phyloP scores from a whole-genome alignment of 2,888 invertebrate species.

The Dorcus hopei region DNA sequence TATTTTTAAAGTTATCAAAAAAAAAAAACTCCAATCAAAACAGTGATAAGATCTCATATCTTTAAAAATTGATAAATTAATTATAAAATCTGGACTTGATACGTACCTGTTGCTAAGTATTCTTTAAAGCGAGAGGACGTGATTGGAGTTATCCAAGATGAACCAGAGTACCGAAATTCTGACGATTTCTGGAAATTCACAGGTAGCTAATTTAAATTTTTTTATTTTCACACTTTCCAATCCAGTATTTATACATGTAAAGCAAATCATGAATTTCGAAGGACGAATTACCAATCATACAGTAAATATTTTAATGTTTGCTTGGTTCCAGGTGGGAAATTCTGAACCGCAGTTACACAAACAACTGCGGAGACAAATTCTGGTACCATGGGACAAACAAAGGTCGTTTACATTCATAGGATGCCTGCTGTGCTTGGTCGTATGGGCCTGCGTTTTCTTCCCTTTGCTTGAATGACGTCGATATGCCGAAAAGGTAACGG shows the following conservation, averaged over 20 bases:
- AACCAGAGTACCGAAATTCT: conserved; percentile 27
- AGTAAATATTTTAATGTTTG: neutral
- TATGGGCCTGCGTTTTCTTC: conserved; percentile 53
- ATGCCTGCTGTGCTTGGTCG: conserved; percentile 44
- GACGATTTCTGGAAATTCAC: conserved; percentile 12
- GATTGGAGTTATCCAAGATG: conserved; percentile 1
- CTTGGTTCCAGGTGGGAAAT: conserved; percentile 5
- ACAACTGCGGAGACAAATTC: conserved; percentile 29
- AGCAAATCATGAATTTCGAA: too few species aligned
- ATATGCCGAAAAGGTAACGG: too few species aligned
- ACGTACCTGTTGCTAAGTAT: too few species aligned
- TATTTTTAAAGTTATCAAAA: too few species aligned
- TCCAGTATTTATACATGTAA: too few species aligned
- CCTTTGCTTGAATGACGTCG: conserved; percentile 30
- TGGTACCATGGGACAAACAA: conserved; percentile 51
- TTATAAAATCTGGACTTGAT: too few species aligned
- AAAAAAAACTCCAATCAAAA: too few species aligned
- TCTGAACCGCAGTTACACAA: conserved; percentile 2
- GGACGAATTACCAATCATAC: too few species aligned
- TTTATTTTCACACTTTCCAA: neutral
- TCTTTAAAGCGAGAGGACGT: too few species aligned
- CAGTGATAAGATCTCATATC: too few species aligned
- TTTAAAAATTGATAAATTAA: too few species aligned
- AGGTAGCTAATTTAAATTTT: conserved; percentile 14
- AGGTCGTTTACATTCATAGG: conserved; percentile 46